phyloP scores from a whole-genome alignment of 2,797 vertebrate genomes.

The Galago senegalensis region DNA sequence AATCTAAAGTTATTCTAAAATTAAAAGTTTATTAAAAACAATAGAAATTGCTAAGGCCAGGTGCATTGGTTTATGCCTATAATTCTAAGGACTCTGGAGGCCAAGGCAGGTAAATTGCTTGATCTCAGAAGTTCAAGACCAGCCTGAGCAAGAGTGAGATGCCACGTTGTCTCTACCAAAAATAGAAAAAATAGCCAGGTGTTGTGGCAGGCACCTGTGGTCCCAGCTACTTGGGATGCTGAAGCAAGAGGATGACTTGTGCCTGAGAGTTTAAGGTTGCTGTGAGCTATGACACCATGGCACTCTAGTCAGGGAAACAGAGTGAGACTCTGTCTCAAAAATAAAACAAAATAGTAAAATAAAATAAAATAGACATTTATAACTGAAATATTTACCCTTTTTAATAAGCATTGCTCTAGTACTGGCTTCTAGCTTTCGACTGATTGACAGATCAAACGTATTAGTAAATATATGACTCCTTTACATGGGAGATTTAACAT shows the following conservation, averaged over 20 bases:
- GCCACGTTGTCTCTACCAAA: too few species aligned
- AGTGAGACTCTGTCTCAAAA: not conserved
- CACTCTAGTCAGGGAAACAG: not conserved
- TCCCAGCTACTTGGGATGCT: too few species aligned
- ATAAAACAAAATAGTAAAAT: not conserved
- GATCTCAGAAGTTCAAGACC: too few species aligned
- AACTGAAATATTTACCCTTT: not conserved
- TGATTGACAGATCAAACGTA: not conserved
- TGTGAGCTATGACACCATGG: too few species aligned
- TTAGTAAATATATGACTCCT: not conserved
- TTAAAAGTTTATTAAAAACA: not conserved
- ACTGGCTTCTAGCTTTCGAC: not conserved
- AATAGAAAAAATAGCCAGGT: too few species aligned
- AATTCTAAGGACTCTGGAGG: too few species aligned
- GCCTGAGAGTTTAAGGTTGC: too few species aligned
- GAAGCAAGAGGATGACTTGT: too few species aligned
- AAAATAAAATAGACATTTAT: not conserved
- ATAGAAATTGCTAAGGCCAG: not conserved
- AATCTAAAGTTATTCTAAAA: constrained; percentile 6
- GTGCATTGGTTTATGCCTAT: too few species aligned
- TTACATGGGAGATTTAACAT: not conserved
- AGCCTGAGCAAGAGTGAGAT: too few species aligned
- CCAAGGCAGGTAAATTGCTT: too few species aligned
- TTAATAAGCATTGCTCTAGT: not conserved
- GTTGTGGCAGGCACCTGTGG: too few species aligned